Base-by-base conservation (phyloP, 2,797 vertebrate genomes). In the Ceryle rudis region DNA sequence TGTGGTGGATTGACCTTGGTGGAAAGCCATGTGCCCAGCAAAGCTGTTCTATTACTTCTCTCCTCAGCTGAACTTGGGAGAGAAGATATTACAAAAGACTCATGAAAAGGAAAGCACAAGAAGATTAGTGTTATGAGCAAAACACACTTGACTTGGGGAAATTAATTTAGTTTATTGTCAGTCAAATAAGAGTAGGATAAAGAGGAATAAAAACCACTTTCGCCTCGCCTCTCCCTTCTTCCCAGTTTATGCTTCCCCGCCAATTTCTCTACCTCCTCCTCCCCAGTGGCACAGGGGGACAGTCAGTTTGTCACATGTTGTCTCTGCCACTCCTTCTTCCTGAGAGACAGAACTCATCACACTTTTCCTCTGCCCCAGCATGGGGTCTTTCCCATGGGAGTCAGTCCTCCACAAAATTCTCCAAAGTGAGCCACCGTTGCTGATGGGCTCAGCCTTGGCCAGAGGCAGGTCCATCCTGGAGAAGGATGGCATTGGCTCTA, bases 381-480 rank as follows among this genome's bases (percentile, higher is more conserved):
- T 14, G 18, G 23, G 12, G 25, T 35, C 17, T 25, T n/a, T 58
- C 35, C 25, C 47, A 55, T 4, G 18, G 46, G 23, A 51, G 13
- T n/a, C 6, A n/a, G 29, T 3, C 64, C 25, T 31, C 20, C 35
- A 35, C 7, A 2, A 39, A 16, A 17, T 55, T 16, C 20, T 35
- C 55, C 29, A n/a, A 0, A 0, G 2, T 55, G 8, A 9, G 8
- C 41, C 26, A 5, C 21, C 2, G 0, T 33, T 2, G 1, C 58
- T 75, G 25, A 31, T 51, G 31, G 31, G 13, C 33, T 47, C 1
- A 0, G 15, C 7, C n/a, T 72, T 28, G 28, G 49, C 22, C 41
- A n/a, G 39, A 0, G 1, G n/a, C 0, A 1, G 66, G 22, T n/a
- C 49, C 1, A 0, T 65, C 69, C 10, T 16, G 49, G 12, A 57